Conservation (phyloP, 2,888 invertebrate species). For the Platynereis dumerilii region DNA sequence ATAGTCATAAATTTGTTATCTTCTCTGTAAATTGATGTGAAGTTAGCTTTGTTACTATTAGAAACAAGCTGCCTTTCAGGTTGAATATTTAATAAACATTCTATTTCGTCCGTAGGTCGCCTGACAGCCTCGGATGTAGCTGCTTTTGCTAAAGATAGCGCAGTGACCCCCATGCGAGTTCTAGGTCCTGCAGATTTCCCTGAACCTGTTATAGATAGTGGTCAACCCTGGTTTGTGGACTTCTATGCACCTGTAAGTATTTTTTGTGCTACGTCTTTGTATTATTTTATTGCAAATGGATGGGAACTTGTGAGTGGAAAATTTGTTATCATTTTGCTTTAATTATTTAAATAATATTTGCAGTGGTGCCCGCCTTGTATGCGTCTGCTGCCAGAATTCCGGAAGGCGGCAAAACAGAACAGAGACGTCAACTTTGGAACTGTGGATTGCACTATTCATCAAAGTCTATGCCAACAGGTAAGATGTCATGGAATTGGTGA, state of each 20-base stretch:
- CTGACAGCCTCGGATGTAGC: slow-evolving; percentile 66
- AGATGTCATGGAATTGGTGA: slow-evolving; percentile 20
- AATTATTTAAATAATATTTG: too few species aligned
- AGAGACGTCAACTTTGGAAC: slow-evolving; percentile 69
- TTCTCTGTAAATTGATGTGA: too few species aligned
- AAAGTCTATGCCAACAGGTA: slow-evolving; percentile 66
- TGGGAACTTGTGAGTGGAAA: too few species aligned
- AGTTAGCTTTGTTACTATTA: background rate
- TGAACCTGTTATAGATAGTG: slow-evolving; percentile 46
- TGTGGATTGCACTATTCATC: slow-evolving; percentile 74
- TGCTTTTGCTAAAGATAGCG: slow-evolving; percentile 73
- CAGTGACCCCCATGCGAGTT: slow-evolving; percentile 58
- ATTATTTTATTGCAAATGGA: too few species aligned
- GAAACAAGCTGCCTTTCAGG: background rate
- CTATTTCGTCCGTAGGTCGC: slow-evolving; percentile 58
- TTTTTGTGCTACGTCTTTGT: background rate
- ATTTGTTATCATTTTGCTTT: too few species aligned
- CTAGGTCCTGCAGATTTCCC: slow-evolving; percentile 68
- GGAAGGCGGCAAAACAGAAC: slow-evolving; percentile 66
- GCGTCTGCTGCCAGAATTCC: slow-evolving; percentile 73
- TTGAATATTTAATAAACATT: background rate
- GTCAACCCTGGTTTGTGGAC: slow-evolving; percentile 72
- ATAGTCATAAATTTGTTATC: too few species aligned
- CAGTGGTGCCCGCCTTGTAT: slow-evolving; percentile 80
- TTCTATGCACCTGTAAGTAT: slow-evolving; percentile 74